phyloP scores from a whole-genome alignment of 2,113 vertebrate species.

The Dipodomys ordii region DNA sequence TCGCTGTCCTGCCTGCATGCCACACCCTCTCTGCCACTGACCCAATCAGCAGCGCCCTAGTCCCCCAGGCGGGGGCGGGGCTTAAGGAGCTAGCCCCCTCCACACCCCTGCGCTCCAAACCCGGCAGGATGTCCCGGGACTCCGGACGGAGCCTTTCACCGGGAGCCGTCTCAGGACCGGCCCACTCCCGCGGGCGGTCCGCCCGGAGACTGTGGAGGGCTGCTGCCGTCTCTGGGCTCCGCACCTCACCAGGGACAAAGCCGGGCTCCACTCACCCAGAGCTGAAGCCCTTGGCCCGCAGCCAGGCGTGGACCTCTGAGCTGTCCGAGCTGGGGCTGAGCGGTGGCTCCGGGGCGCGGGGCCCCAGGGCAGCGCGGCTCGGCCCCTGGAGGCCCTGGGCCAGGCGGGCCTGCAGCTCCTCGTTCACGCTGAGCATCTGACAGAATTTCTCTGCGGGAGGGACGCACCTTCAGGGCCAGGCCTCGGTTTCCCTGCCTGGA shows the following conservation, averaged over 20 bases:
- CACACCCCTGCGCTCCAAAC: no score
- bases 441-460: constrained; percentile 73
- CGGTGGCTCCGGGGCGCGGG: constrained; percentile 83
- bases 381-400: constrained; percentile 68
- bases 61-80: no score
- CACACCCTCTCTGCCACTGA: no score
- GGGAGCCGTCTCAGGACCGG: background rate
- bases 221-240: no score
- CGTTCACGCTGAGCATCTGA: constrained; percentile 76
- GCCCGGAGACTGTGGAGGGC: no score
- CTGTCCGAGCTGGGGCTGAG: constrained; percentile 83
- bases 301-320: constrained; percentile 89
- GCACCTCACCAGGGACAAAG: accelerated
- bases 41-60: background rate
- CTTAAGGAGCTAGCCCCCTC: no score
- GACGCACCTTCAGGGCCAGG: background rate
- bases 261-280: constrained; percentile 71
- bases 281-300: constrained; percentile 91
- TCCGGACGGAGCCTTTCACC: background rate
- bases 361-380: constrained; percentile 35
- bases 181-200: no score
- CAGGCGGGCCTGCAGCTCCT: constrained; percentile 78
- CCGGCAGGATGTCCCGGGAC: background rate
- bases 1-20: background rate
- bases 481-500: background rate